Evolutionary conservation across 2,113 vertebrate species (phyloP), one percentile per base, ranked within the genome.

Genomic region (Xenopus tropicalis): DNA sequence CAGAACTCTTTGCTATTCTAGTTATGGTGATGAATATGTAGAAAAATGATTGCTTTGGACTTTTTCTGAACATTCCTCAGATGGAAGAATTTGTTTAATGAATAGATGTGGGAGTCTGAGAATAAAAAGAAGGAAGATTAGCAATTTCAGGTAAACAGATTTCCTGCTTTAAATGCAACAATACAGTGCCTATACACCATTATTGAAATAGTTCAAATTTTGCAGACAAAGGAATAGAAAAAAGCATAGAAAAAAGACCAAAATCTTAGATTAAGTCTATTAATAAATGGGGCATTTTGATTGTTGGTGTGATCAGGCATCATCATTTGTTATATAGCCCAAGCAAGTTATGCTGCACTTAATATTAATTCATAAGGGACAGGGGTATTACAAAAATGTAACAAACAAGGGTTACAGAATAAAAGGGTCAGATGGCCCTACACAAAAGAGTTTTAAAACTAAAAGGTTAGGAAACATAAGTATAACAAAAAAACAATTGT

Each of bases 231-330:
- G n/a, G n/a, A 59, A 69, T 52, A 69, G 57, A 74, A 68, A 74
- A 74, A 61, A 74, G 72, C 65, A 74, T 69, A 74, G 52, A 61
- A 68, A 74, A 74, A 74, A 74, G 72, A 65, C 67, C 72, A 74
- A 4, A 61, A 13, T 61, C 19, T 52, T n/a, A n/a, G n/a, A n/a
- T n/a, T n/a, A n/a, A n/a, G n/a, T n/a, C 37, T 37, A 37, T 37
- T 37, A 37, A 8, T 9, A 68, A 43, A 74, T 74, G 44, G 69
- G 61, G 23, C n/a, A 61, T 17, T 48, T 14, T 48, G 46, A 13
- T 48, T 48, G 16, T 3, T 17, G 4, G 11, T 48, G 46, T 48
- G 46, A 48, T 37, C 29, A 37, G 10, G 29, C 29, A 37, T n/a
- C n/a, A n/a, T n/a, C n/a, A n/a, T n/a, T n/a, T 3, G 3, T 3